Evolutionary conservation across 2,888 invertebrate species (phyloP).

Genomic region (Galerucella calmariensis): DNA sequence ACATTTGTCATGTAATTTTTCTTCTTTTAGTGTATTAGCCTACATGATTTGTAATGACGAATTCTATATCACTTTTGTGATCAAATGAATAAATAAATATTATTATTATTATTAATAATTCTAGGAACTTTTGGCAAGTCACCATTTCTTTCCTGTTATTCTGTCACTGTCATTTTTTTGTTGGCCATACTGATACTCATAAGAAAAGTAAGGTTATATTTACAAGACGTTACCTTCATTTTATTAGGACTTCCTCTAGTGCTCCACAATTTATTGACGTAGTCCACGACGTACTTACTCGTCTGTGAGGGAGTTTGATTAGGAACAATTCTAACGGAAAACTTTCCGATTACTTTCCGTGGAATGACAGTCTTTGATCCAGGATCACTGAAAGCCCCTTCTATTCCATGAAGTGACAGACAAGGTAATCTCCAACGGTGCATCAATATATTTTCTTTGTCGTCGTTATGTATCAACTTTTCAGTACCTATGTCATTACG

Average conservation of each 20-base stretch:
- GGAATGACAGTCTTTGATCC: conserved; percentile 98
- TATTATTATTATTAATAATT: no score
- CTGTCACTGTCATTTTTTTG: no score
- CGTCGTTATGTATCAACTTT: conserved; percentile 78
- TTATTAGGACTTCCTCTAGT: conserved; percentile 86
- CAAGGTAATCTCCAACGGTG: conserved; percentile 95
- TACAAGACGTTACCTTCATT: conserved; percentile 71
- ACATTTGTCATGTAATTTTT: no score
- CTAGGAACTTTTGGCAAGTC: no score
- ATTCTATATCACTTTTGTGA: no score
- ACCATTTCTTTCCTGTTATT: no score
- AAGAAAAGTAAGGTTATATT: neutral
- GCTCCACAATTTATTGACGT: conserved; percentile 82
- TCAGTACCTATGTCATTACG: conserved; percentile 77
- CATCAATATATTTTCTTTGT: conserved; percentile 88
- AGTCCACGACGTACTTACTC: conserved; percentile 80
- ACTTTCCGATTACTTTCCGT: conserved; percentile 93
- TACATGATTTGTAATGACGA: no score
- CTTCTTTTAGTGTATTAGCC: no score
- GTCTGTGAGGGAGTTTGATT: conserved; percentile 88
- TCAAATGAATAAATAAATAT: no score
- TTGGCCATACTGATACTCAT: no score
- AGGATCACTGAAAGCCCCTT: conserved; percentile 92
- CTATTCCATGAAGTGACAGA: conserved; percentile 89
- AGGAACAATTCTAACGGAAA: conserved; percentile 95